Base-by-base conservation (phyloP, 2,797 vertebrate genomes). In the Manis pentadactyla region DNA sequence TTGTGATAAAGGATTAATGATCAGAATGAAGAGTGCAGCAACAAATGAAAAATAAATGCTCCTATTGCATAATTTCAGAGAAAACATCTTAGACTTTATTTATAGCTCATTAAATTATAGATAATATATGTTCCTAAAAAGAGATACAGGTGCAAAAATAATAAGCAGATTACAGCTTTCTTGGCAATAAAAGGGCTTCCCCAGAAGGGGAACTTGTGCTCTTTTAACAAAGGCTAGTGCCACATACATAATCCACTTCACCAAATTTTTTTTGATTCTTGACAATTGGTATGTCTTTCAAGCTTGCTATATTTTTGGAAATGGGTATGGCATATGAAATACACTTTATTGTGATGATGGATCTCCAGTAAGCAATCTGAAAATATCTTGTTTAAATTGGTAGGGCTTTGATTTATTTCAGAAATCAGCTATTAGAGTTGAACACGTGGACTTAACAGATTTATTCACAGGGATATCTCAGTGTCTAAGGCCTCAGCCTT, bases 61-160 rank as follows among this genome's bases (percentile, higher is more conserved):
- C 13, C 42, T 75, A 59, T 17, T 68, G 57, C 14, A 23, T 42
- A 61, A 71, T 79, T 69, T 95, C 31, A 71, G n/a, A 37, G 31
- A 87, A 93, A 90, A 66, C 5, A 25, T 78, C 74, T 87, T 87
- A 74, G 13, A 64, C n/a, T n/a, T 83, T 81, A 55, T 51, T 84
- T 25, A 19, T 42, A 85, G 46, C 7, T 84, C 23, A 66, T 46
- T 61, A 81, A 94, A 82, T 83, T 79, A 27, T 14, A 88, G 73
- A 14, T 68, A 82, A 90, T 63, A 13, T 73, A 71, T n/a, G 49
- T n/a, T 49, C n/a, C 49, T 15, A 18, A 73, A n/a, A 29, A 42
- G 46, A 89, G 31, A 31, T 42, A 59, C 0, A 53, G 25, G 23
- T 89, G 3, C 31, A 88, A 92, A 63, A 49, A 46, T 64, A 88